Evolutionary conservation across 2,113 vertebrate genomes (phyloP), one percentile per base, ranked within the genome.

Genomic region (Nasalis larvatus): DNA sequence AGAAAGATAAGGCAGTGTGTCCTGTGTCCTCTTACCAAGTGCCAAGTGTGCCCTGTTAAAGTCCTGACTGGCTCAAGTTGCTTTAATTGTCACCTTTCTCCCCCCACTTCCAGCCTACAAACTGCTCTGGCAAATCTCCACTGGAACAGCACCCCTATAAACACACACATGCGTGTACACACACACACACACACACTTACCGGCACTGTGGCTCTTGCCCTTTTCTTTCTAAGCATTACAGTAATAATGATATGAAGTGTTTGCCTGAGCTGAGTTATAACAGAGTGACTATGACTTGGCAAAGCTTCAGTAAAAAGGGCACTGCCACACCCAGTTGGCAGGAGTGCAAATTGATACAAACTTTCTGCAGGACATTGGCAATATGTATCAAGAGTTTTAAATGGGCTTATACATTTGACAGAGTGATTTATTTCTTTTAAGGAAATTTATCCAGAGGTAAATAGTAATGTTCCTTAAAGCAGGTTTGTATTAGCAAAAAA

Each of bases 401-500:
- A 86, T 68, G 27, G 20, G 5, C 0, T 94, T 56, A 49, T 37
- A 11, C 21, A 27, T 89, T n/a, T 63, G 40, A 81, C 49, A 68
- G 8, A 45, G 35, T 81, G 35, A 69, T 91, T 78, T 77, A 23
- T 11, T 56, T 78, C 58, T 69, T 71, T 40, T 90, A 42, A 93
- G 95, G 66, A 6, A 87, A 80, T 58, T 20, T 80, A 30, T 78
- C 37, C 52, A 84, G 74, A 94, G 40, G n/a, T 84, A 88, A 63
- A 88, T 47, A 82, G n/a, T 82, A 86, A 86, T 63, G 4, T 54
- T 77, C 14, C 52, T 49, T 85, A 80, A 89, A 49, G 20, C 18
- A 76, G 27, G 18, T 45, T 93, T 86, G 11, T 95, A 83, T 37
- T 35, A 88, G 35, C 11, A 54, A 85, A 74, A 27, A 66, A 60